These are phyloP conservation scores for Acronicta leporina DNA, from an alignment of 2,888 invertebrate species.

Conservation along the genomic window DNA sequence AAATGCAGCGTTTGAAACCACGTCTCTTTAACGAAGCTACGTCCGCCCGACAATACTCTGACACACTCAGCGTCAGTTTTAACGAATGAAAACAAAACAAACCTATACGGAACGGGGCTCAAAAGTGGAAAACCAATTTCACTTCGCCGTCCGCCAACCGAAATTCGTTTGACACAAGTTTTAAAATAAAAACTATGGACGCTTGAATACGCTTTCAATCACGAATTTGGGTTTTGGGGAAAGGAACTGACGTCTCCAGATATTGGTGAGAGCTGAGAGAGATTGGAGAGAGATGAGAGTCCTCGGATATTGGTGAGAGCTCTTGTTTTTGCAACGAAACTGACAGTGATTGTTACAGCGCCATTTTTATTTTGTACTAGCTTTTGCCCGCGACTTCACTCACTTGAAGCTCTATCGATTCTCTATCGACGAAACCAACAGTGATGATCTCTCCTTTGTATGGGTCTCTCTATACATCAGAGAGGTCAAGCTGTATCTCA, in stretches of 20 bases:
- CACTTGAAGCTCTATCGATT: no score
- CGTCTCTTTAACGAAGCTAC: slow-evolving; percentile 34
- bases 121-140: slow-evolving; percentile 79
- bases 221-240: slow-evolving; percentile 34
- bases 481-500: no score
- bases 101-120: slow-evolving; percentile 55
- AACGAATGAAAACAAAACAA: slow-evolving; percentile 63
- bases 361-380: no score
- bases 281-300: no score
- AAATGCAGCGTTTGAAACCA: slow-evolving; percentile 34
- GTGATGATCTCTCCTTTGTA: no score
- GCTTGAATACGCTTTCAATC: slow-evolving; percentile 61
- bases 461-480: no score
- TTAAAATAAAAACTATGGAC: slow-evolving; percentile 58
- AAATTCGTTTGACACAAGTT: slow-evolving; percentile 64
- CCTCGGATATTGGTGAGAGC: slow-evolving; percentile 7
- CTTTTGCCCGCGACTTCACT: no score
- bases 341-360: background rate
- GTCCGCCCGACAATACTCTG: slow-evolving; percentile 52
- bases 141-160: slow-evolving; percentile 57
- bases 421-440: no score
- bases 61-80: slow-evolving; percentile 50
- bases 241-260: slow-evolving; percentile 22
- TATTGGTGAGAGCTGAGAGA: slow-evolving; percentile 5
- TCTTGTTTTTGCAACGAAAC: background rate